Evolutionary conservation across 2,113 vertebrate genomes (phyloP).

Genomic region (Orycteropus afer): DNA sequence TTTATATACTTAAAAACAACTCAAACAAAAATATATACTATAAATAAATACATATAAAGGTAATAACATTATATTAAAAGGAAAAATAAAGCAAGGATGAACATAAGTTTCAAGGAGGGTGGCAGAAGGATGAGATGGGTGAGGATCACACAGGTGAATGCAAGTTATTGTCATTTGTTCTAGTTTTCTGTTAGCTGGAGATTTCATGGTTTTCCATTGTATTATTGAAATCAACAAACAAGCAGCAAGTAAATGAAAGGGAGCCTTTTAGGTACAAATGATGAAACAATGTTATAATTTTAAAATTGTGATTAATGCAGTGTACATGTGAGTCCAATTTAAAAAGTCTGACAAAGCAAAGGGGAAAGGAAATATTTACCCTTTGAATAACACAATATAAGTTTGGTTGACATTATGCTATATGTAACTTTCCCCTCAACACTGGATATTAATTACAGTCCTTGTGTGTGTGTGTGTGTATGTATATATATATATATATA

Average conservation of each 20-base stretch:
- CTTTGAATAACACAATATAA: slow-evolving; percentile 9
- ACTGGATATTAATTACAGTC: neutral
- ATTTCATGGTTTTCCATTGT: neutral
- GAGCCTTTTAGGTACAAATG: neutral
- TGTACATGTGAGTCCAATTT: neutral
- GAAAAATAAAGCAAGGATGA: neutral
- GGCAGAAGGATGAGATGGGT: neutral
- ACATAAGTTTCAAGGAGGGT: neutral
- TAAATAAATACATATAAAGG: neutral
- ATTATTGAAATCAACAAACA: neutral
- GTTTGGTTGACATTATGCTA: neutral
- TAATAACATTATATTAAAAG: neutral
- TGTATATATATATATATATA: too few species aligned
- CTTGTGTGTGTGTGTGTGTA: too few species aligned
- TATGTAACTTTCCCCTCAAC: neutral
- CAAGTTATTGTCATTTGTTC: neutral
- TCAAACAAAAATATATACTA: neutral
- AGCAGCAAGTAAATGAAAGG: neutral
- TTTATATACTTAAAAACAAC: slow-evolving; percentile 18
- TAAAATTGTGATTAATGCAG: neutral
- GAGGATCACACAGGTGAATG: neutral
- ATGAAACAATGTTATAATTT: neutral
- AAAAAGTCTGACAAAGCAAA: neutral
- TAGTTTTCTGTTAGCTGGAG: neutral
- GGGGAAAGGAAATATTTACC: neutral